Evolutionary conservation across 2,888 invertebrate species (phyloP), one percentile per base, ranked within the genome.

Genomic region (Clepsis dumicolana): DNA sequence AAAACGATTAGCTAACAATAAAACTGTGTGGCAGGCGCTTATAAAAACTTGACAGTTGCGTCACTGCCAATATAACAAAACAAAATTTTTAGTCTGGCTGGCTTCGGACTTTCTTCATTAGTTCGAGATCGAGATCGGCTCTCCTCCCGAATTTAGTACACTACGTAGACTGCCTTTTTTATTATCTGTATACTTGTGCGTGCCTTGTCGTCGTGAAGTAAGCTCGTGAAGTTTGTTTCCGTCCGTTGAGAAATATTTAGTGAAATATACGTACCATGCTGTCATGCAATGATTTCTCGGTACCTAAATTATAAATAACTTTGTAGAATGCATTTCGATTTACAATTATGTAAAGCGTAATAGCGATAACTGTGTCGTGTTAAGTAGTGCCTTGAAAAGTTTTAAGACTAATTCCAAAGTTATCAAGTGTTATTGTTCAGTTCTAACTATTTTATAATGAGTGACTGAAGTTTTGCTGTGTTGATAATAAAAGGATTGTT

Each of bases 311-410:
- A 53, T 44, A 38, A 29, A 44, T 53, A 52, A 44, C 18, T 18
- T 52, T 64, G 21, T 53, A 68, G 32, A 44, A 64, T 68, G 59
- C 52, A 64, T 64, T 64, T 59, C 59, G 68, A 64, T 59, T 59
- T 68, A 64, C 63, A 68, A 59, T 35, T 59, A 59, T 25, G 41
- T 70, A 71, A 73, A 74, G 73, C 76, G 79, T 79, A 79, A 77
- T 79, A 75, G 75, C 75, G 73, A 52, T 57, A 63, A 52, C 56
- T 16, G 63, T 68, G 81, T 79, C 76, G 74, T 77, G 71, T 67
- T 72, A 73, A 71, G 74, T 75, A 77, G 85, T 88, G 85, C 83
- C 81, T 85, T 84, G 74, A 75, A 84, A 86, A 88, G 89, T 87
- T 88, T 89, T 87, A 85, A 84, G 79, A 79, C 76, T 73, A 83